Percentiles rank a stretch among this genome's conserved stretches.
These are phyloP conservation scores for Dascyllus trimaculatus DNA, from an alignment of 2,113 vertebrate species.

Conservation along the genomic window DNA sequence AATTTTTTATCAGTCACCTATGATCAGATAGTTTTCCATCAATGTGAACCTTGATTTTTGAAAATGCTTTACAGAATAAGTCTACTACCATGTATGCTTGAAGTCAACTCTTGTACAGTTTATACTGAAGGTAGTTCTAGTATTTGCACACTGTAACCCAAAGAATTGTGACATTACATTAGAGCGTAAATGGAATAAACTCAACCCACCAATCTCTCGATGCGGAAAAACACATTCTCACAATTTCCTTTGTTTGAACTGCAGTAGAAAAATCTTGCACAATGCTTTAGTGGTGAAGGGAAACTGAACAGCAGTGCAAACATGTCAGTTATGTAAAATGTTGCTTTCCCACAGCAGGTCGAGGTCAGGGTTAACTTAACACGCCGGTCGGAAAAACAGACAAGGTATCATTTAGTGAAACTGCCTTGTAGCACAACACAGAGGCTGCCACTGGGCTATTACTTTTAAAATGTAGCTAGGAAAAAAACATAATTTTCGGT, in stretches of 20 bases:
- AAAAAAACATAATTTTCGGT: slow-evolving; percentile 1
- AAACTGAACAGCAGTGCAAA: slow-evolving; percentile 21
- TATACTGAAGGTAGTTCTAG: no score
- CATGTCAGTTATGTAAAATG: slow-evolving; percentile 9
- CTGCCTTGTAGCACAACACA: background rate
- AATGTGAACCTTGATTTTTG: background rate
- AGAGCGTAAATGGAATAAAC: slow-evolving; percentile 11
- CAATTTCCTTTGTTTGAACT: slow-evolving; percentile 27
- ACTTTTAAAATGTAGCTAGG: background rate
- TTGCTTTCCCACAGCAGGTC: background rate
- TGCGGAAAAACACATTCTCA: background rate
- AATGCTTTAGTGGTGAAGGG: background rate
- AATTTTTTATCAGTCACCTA: background rate
- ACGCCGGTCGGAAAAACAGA: background rate
- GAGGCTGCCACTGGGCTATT: background rate
- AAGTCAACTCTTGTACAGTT: background rate
- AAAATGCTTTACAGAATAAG: background rate
- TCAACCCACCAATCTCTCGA: slow-evolving; percentile 28
- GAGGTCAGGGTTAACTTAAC: slow-evolving; percentile 7
- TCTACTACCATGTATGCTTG: no score
- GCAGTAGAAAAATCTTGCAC: background rate
- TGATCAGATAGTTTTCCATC: no score
- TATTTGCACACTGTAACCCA: background rate
- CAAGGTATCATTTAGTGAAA: background rate
- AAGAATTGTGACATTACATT: slow-evolving; percentile 21